These are phyloP conservation scores for Sclerodermus sp. DNA, from an alignment of 2,888 invertebrate genomes.

Conservation along the genomic window DNA sequence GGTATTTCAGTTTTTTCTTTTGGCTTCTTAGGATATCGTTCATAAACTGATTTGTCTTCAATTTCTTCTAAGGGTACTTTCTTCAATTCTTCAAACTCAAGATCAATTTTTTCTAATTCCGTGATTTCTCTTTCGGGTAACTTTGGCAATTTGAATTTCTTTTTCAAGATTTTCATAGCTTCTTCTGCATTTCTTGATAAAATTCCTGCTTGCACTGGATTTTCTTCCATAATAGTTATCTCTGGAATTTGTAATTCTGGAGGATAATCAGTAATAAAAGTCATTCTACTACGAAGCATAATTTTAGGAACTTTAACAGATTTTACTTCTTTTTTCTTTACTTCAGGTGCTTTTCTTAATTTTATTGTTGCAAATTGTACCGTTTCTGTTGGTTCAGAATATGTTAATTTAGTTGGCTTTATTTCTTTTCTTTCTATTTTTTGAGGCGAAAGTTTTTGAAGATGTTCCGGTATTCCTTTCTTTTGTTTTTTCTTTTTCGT, in stretches of 20 bases:
- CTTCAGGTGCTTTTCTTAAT: conserved; percentile 64
- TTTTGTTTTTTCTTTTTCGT: conserved; percentile 43
- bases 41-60: conserved; percentile 50
- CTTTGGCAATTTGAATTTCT: conserved; percentile 62
- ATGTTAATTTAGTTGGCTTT: conserved; percentile 65
- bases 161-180: conserved; percentile 67
- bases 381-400: conserved; percentile 61
- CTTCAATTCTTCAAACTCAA: conserved; percentile 58
- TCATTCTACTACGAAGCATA: conserved; percentile 73
- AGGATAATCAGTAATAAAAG: conserved; percentile 65
- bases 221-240: conserved; percentile 60
- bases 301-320: conserved; percentile 65
- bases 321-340: conserved; percentile 59
- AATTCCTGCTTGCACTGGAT: conserved; percentile 66
- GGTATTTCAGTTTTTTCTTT: conserved; percentile 43
- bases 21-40: conserved; percentile 48
- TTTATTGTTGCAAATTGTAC: conserved; percentile 70
- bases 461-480: conserved; percentile 25
- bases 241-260: conserved; percentile 62
- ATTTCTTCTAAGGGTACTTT: conserved; percentile 52
- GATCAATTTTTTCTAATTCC: conserved; percentile 64
- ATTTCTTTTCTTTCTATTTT: conserved; percentile 66
- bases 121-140: conserved; percentile 62
- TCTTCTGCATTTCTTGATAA: conserved; percentile 74
- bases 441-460: conserved; percentile 55